Base-by-base conservation (phyloP, 1,140 invertebrate genomes). In the Tetramorium alpestre region DNA sequence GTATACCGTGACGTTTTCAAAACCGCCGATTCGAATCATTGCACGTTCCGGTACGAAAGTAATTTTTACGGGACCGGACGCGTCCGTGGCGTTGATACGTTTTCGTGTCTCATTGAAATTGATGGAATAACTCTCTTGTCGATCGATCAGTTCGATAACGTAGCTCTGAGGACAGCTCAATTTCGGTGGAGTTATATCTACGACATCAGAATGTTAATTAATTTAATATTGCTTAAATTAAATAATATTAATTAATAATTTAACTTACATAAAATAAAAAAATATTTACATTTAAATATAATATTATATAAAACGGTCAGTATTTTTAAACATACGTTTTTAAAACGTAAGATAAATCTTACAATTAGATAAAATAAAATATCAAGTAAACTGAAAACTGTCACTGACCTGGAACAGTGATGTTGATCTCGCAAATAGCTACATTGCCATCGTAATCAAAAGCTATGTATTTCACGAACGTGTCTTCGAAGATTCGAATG, bases 401-500 rank as follows among this genome's bases (percentile, higher is more conserved):
- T 82, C 64, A 87, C 72, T 93, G 95, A 96, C 96, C 97, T 49
- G 98, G 98, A 4, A 99, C 98, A 7, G 98, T 99, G 25, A 99
- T 99, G 92, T 99, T 99, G 5, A 99, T 98, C 96, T 98, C 98
- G 93, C 99, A 99, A 94, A 99, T 99, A 38, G 99, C 99, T 33
- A 99, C 98, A 93, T 99, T 99, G 88, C 99, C 99, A 94, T 99
- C 99, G 92, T 98, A 98, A 96, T 99, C 99, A 92, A 98, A 99
- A 0, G 99, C 99, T 3, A 99, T 97, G 92, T 99, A 99, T 96
- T 99, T 98, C 0, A 99, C 98, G 56, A 99, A 97, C 85, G 98
- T 98, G 86, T 99, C 98, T 92, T 98, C 97, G 94, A 99, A 99
- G 33, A 99, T 97, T 90, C 97, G 97, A 89, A 98, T 96, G 0